Conservation (phyloP, 2,113 vertebrate genomes). For the Daboia siamensis region DNA sequence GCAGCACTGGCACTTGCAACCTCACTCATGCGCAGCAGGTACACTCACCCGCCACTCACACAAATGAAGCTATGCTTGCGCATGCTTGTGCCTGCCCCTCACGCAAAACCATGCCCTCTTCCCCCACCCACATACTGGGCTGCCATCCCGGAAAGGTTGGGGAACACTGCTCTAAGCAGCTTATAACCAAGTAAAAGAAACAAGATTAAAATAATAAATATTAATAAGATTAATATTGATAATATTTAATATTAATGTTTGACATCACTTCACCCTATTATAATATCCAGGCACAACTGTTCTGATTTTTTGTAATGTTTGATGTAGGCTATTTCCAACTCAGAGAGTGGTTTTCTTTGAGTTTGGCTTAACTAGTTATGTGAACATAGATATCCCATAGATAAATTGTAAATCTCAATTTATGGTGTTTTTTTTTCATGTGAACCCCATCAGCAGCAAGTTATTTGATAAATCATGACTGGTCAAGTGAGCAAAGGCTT, state of each 20-base stretch:
- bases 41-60: fast-evolving
- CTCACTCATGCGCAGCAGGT: neutral
- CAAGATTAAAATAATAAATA: neutral
- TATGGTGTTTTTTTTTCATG: neutral
- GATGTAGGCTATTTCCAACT: neutral
- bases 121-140: neutral
- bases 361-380: neutral
- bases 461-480: neutral
- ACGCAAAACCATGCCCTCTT: neutral
- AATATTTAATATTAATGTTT: neutral
- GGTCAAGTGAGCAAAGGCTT: neutral
- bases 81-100: neutral
- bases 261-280: neutral
- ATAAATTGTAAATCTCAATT: neutral
- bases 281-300: neutral
- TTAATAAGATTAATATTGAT: neutral
- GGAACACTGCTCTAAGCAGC: neutral
- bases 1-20: neutral
- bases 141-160: neutral
- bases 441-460: neutral
- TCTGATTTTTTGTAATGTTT: neutral
- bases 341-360: neutral
- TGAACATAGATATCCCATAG: neutral
- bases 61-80: neutral
- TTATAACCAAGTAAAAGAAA: neutral